Evolutionary conservation across 2,797 vertebrate species (phyloP).

Genomic region (Hafferia zeledoni): DNA sequence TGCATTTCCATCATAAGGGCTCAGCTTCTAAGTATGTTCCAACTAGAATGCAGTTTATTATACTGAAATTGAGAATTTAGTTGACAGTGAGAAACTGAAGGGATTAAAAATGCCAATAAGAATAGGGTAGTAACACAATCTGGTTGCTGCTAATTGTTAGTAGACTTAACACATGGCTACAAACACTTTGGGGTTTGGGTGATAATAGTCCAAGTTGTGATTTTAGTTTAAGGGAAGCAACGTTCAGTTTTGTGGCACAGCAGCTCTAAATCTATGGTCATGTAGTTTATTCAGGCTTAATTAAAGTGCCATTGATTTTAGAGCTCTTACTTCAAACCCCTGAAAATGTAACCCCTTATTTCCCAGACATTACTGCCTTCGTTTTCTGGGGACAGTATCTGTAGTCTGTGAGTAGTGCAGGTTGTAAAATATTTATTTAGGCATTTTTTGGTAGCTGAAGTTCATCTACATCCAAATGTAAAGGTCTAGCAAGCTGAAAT

Average conservation of each 20-base stretch:
- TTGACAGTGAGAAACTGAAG: not conserved
- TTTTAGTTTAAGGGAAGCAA: not conserved
- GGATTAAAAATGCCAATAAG: not conserved
- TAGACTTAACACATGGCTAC: not conserved
- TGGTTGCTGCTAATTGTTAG: not conserved
- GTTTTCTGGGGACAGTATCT: not conserved
- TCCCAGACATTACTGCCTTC: not conserved
- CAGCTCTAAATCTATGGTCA: not conserved
- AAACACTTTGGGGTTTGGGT: not conserved
- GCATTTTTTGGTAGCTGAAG: not conserved
- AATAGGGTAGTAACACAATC: not conserved
- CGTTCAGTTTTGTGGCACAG: not conserved
- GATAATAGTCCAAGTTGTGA: not conserved
- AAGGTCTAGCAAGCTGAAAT: not conserved
- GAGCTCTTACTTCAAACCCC: not conserved
- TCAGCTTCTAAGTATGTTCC: not conserved
- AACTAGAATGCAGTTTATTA: not conserved
- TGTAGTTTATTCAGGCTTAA: not conserved
- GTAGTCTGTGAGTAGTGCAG: not conserved
- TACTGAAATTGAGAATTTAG: not conserved
- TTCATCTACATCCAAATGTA: not conserved
- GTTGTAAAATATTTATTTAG: not conserved
- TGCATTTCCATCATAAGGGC: not conserved
- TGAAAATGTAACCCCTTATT: not conserved
- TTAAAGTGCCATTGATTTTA: not conserved